Evolutionary conservation across 2,888 invertebrate species (phyloP).

Genomic region (Xestia sexstrigata): DNA sequence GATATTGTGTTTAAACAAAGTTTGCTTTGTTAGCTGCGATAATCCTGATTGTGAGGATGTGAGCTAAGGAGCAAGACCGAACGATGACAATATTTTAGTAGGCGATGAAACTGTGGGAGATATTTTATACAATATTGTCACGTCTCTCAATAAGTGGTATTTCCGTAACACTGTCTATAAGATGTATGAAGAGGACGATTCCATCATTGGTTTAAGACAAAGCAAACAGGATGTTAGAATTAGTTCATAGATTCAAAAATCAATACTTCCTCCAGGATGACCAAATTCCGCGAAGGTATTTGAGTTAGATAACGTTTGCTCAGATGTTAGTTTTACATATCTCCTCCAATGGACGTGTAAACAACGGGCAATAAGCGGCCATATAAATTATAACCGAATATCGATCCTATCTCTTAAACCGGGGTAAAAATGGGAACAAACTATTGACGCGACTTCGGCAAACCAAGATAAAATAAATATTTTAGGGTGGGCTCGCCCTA

Average conservation of each 20-base stretch:
- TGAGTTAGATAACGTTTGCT: constrained; percentile 86
- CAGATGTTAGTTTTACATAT: constrained; percentile 88
- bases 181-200: constrained; percentile 61
- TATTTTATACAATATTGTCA: constrained; percentile 46
- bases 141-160: constrained; percentile 42
- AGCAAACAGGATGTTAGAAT: constrained; percentile 80
- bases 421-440: constrained; percentile 87
- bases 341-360: constrained; percentile 79
- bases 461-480: constrained; percentile 91
- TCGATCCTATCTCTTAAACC: constrained; percentile 86
- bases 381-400: constrained; percentile 88
- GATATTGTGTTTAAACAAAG: constrained; percentile 72
- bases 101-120: constrained; percentile 54
- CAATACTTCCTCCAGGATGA: constrained; percentile 80
- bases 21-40: constrained; percentile 74
- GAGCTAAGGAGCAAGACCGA: constrained; percentile 56
- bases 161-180: constrained; percentile 55
- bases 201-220: constrained; percentile 70
- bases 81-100: constrained; percentile 57
- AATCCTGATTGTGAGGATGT: constrained; percentile 73
- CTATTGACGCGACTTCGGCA: constrained; percentile 90
- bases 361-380: constrained; percentile 81
- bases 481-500: constrained; percentile 90
- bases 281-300: constrained; percentile 87
- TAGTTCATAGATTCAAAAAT: constrained; percentile 78